A percentile compares a stretch with the other conserved stretches of the same genome.
phyloP scores from a whole-genome alignment of 2,113 vertebrate genomes.

The Oriolus oriolus region DNA sequence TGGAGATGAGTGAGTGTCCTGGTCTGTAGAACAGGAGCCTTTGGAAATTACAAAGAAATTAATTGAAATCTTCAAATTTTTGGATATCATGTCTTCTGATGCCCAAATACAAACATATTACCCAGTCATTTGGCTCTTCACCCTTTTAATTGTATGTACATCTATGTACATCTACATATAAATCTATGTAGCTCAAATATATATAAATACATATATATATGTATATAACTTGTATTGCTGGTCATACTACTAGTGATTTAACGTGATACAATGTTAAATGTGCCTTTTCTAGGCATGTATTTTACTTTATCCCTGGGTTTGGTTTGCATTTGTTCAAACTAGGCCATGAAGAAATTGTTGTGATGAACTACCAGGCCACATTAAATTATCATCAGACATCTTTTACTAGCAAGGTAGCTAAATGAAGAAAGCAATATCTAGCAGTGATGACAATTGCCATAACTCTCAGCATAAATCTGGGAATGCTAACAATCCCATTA shows the following conservation, averaged over 20 bases:
- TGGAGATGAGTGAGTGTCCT: background rate
- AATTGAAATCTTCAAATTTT: background rate
- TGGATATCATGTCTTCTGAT: background rate
- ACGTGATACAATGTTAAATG: fast-evolving
- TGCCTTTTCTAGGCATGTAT: background rate
- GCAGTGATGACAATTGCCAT: background rate
- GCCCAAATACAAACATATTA: background rate
- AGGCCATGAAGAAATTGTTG: background rate
- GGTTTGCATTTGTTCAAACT: background rate
- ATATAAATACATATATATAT: background rate
- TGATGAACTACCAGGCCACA: background rate
- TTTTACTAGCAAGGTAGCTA: background rate
- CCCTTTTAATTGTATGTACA: background rate
- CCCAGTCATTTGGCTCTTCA: background rate
- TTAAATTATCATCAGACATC: background rate
- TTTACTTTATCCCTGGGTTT: background rate
- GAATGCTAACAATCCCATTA: background rate
- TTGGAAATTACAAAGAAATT: background rate
- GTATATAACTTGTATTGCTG: background rate
- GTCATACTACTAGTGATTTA: background rate
- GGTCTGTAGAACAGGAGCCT: background rate
- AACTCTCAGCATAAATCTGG: background rate
- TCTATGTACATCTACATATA: background rate
- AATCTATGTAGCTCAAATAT: background rate
- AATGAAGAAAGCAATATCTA: background rate